These are phyloP conservation scores for Dufourea novaeangliae DNA, from an alignment of 1,140 invertebrate genomes.

Conservation along the genomic window DNA sequence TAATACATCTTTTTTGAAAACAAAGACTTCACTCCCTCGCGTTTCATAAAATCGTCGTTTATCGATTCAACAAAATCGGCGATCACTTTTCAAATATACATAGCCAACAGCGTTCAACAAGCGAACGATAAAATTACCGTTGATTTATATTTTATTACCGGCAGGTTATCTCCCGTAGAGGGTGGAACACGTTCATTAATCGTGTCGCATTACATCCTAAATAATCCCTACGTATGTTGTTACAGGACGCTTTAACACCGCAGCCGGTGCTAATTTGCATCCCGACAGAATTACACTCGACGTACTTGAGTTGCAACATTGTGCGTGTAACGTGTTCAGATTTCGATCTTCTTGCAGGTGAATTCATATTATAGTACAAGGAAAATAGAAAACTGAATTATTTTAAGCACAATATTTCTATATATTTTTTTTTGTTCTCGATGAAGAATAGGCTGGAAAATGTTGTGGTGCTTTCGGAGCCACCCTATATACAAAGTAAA, in stretches of 20 bases:
- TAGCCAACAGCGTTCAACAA: neutral
- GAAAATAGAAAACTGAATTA: too few species aligned
- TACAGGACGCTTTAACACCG: conserved; percentile 41
- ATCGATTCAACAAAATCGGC: neutral
- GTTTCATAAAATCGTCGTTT: too few species aligned
- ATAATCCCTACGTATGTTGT: conserved; percentile 54
- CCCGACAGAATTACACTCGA: conserved; percentile 45
- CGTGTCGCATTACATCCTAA: conserved; percentile 46
- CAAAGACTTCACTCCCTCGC: too few species aligned
- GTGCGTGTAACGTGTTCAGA: conserved; percentile 20
- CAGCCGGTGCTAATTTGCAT: conserved; percentile 54
- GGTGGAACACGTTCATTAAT: conserved; percentile 53
- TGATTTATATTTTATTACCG: conserved; percentile 52
- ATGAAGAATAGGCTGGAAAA: too few species aligned
- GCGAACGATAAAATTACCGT: neutral
- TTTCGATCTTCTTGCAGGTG: conserved; percentile 1
- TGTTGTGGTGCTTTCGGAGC: too few species aligned
- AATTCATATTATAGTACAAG: too few species aligned
- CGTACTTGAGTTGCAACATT: conserved; percentile 9
- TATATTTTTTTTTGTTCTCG: too few species aligned
- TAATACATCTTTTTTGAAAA: too few species aligned
- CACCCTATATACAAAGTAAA: too few species aligned
- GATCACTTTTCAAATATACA: neutral
- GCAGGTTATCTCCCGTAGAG: conserved; percentile 25
- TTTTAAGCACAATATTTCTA: too few species aligned